Conservation (phyloP, 2,797 vertebrate species). For the Manis crassicaudata region DNA sequence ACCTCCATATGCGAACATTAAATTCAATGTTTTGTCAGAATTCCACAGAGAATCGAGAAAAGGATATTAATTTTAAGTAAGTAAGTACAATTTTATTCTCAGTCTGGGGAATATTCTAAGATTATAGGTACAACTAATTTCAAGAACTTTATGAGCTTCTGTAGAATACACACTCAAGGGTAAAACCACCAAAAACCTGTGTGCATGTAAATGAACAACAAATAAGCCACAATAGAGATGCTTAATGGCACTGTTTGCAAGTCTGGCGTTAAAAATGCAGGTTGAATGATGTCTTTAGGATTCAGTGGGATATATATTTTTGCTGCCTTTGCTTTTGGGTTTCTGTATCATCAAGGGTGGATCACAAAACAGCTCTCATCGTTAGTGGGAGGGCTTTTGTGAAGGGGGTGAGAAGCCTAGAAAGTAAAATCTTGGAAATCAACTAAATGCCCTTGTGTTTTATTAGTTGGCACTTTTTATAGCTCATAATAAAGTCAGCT, state of each 20-base stretch:
- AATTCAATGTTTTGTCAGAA: constrained; percentile 81
- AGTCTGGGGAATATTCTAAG: constrained; percentile 65
- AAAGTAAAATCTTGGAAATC: constrained; percentile 79
- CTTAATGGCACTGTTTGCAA: not conserved
- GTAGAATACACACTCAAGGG: constrained; percentile 46
- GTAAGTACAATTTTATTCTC: constrained; percentile 80
- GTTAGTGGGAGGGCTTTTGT: constrained; percentile 25
- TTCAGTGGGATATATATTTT: not conserved
- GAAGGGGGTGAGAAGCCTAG: constrained; percentile 42
- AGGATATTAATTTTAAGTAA: constrained; percentile 81
- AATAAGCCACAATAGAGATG: constrained; percentile 36
- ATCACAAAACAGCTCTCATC: constrained; percentile 54
- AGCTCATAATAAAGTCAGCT: constrained; percentile 80
- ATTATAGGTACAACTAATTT: constrained; percentile 74
- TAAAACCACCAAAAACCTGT: constrained; percentile 39
- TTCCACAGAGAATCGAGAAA: constrained; percentile 76
- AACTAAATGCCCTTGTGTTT: constrained; percentile 78
- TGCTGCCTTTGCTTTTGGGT: constrained; percentile 22
- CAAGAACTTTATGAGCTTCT: constrained; percentile 67
- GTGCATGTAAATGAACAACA: constrained; percentile 62
- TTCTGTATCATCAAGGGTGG: constrained; percentile 16
- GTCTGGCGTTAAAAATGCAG: not conserved
- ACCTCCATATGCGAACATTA: constrained; percentile 60
- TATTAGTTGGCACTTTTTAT: constrained; percentile 78
- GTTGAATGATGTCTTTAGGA: constrained; percentile 11